These are phyloP conservation scores for Mesembrinibis cayennensis DNA, from an alignment of 2,113 vertebrate species.

Conservation along the genomic window DNA sequence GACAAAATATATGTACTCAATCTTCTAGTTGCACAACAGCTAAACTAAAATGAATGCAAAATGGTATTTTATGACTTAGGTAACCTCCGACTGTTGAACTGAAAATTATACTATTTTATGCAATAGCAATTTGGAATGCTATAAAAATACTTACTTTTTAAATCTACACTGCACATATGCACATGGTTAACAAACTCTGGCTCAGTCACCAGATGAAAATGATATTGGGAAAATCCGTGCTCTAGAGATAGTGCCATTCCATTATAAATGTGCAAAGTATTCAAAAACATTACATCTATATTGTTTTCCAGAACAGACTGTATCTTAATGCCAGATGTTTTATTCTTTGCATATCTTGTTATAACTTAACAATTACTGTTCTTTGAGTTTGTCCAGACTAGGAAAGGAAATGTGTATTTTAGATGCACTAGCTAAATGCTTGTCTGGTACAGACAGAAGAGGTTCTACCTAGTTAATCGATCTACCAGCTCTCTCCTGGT, in stretches of 20 bases:
- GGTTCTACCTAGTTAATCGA: background rate
- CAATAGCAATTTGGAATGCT: conserved; percentile 44
- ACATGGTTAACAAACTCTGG: conserved; percentile 49
- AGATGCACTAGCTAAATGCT: background rate
- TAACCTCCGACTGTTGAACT: conserved; percentile 14
- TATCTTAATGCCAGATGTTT: conserved; percentile 36
- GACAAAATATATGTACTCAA: background rate
- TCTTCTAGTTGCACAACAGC: background rate
- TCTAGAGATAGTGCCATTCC: conserved; percentile 57
- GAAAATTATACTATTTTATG: conserved; percentile 12
- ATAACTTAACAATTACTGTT: background rate
- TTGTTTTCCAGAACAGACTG: background rate
- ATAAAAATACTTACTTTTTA: conserved; percentile 54
- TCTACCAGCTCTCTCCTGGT: background rate
- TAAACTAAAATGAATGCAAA: background rate
- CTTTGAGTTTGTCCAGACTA: background rate
- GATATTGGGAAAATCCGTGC: conserved; percentile 32
- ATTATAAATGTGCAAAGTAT: conserved; percentile 51
- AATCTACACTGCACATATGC: conserved; percentile 45
- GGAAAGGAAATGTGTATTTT: background rate
- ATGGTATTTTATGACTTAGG: background rate
- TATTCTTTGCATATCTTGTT: background rate
- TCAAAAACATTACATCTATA: conserved; percentile 7
- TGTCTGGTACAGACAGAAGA: background rate
- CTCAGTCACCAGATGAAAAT: conserved; percentile 37